Evolutionary conservation across 1,140 invertebrate genomes (phyloP).

Genomic region (Drosophila teissieri): DNA sequence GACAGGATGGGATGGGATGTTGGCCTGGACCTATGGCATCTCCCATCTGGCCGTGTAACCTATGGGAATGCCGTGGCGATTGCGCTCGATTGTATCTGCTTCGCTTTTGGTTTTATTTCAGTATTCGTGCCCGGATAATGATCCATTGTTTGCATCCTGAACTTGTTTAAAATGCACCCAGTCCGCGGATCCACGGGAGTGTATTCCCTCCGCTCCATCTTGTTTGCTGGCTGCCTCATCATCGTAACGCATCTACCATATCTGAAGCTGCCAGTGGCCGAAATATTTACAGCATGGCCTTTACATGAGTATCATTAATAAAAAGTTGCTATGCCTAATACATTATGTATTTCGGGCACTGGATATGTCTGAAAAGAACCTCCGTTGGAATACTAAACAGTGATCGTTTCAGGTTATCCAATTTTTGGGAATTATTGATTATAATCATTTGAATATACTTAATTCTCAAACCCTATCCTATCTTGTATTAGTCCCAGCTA

Average conservation of each 20-base stretch:
- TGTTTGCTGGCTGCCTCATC: slow-evolving; percentile 51
- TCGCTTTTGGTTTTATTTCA: slow-evolving; percentile 33
- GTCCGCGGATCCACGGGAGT: slow-evolving; percentile 18
- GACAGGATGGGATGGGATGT: slow-evolving; percentile 5
- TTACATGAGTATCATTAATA: slow-evolving; percentile 49
- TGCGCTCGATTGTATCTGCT: slow-evolving; percentile 79
- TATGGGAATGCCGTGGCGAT: slow-evolving; percentile 71
- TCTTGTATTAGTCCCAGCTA: slow-evolving; percentile 4
- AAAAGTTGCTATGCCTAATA: slow-evolving; percentile 61
- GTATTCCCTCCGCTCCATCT: slow-evolving; percentile 59
- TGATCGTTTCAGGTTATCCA: no score
- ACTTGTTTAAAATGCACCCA: slow-evolving; percentile 79
- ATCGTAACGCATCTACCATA: slow-evolving; percentile 58
- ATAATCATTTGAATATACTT: no score
- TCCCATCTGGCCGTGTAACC: slow-evolving; percentile 66
- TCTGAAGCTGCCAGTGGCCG: slow-evolving; percentile 31
- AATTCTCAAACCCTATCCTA: neutral
- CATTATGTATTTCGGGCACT: slow-evolving; percentile 20
- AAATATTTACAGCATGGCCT: slow-evolving; percentile 33
- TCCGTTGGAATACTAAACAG: no score
- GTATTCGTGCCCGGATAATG: slow-evolving; percentile 71
- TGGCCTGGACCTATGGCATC: slow-evolving; percentile 49
- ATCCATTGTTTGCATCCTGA: slow-evolving; percentile 83
- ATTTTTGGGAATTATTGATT: no score
- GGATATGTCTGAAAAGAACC: no score